A percentile compares a stretch with the other conserved stretches of the same genome.
These are phyloP conservation scores for Oceanites oceanicus DNA, from an alignment of 2,113 vertebrate species.

Conservation along the genomic window DNA sequence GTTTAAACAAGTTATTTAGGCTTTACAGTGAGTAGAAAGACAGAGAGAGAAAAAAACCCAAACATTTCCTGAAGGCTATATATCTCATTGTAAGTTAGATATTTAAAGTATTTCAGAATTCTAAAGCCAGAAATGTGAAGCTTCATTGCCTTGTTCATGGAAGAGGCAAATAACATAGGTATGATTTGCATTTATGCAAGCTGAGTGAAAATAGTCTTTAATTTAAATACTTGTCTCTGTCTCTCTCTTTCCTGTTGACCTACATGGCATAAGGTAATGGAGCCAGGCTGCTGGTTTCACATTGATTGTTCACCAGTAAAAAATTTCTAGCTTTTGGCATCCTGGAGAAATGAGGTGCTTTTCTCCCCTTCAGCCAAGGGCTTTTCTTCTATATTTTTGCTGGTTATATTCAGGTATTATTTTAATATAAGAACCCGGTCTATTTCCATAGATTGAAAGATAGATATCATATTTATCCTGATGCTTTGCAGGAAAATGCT, in stretches of 20 bases:
- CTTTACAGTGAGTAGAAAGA: background rate
- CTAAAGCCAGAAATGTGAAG: background rate
- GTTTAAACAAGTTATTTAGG: background rate
- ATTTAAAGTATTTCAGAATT: background rate
- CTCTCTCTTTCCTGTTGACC: background rate
- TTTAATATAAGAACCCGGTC: background rate
- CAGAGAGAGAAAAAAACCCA: accelerated
- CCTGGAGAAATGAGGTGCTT: background rate
- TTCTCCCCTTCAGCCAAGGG: background rate
- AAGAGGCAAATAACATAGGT: background rate
- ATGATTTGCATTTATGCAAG: background rate
- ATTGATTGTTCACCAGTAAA: background rate
- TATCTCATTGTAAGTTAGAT: background rate
- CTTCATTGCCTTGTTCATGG: background rate
- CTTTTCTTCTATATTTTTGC: background rate
- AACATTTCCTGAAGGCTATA: background rate
- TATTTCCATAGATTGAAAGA: background rate
- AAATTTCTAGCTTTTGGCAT: background rate
- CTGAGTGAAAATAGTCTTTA: background rate
- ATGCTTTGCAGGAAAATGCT: background rate
- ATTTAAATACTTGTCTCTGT: background rate
- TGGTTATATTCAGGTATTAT: background rate
- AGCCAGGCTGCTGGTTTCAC: background rate
- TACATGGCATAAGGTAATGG: background rate
- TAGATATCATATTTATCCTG: background rate